Conservation (phyloP, 2,888 invertebrate species). For the Tipula lateralis region DNA sequence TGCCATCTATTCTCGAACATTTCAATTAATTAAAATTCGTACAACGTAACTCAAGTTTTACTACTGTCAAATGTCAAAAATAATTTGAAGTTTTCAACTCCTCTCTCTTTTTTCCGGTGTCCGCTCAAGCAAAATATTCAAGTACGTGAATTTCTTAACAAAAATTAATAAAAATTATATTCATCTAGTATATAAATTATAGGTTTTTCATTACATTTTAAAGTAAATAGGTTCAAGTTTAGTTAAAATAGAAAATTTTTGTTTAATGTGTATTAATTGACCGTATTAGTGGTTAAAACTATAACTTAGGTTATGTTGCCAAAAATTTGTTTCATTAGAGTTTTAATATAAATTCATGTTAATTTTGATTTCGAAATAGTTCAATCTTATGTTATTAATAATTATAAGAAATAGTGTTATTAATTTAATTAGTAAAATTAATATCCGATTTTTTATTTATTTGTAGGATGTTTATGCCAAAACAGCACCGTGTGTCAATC, state of each 20-base stretch:
- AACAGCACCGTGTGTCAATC: conserved; percentile 92
- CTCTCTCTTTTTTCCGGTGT: conserved; percentile 49
- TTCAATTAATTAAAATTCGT: background rate
- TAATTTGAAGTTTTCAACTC: conserved; percentile 28
- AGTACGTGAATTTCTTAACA: conserved; percentile 42
- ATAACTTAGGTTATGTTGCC: conserved; percentile 19
- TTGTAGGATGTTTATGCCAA: conserved; percentile 99
- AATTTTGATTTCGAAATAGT: background rate
- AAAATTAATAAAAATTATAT: conserved; percentile 39
- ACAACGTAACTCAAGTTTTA: background rate
- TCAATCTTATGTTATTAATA: background rate
- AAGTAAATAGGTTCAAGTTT: background rate
- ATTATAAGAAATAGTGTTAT: background rate
- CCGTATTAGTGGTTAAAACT: background rate
- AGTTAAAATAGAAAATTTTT: background rate
- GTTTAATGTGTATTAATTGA: background rate
- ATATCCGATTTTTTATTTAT: background rate
- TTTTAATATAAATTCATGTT: background rate
- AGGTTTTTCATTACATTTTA: background rate
- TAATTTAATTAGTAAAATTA: background rate
- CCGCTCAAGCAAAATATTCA: conserved; percentile 44
- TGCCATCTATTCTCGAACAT: background rate
- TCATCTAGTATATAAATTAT: conserved; percentile 36
- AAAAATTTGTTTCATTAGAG: background rate
- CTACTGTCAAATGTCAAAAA: background rate